A percentile compares a stretch with the other conserved stretches of the same genome.
phyloP scores from a whole-genome alignment of 1,140 invertebrate species.

The Drosophila repleta region DNA sequence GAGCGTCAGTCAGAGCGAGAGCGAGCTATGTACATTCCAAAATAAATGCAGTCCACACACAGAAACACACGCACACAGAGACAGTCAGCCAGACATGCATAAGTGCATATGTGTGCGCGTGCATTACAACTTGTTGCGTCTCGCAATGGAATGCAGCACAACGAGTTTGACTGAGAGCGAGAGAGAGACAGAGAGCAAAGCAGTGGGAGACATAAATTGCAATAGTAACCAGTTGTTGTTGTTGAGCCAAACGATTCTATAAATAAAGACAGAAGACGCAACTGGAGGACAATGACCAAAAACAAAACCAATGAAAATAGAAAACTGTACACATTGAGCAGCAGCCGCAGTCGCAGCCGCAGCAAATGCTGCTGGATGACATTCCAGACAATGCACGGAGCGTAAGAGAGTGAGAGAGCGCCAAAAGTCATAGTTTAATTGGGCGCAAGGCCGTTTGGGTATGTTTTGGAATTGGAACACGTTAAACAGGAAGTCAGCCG shows the following conservation, averaged over 20 bases:
- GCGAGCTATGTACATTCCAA: conserved; percentile 29
- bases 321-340: conserved; percentile 55
- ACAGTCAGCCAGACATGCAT: background rate
- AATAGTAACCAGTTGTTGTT: conserved; percentile 42
- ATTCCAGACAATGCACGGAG: conserved; percentile 33
- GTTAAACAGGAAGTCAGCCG: conserved; percentile 40
- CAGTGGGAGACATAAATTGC: conserved; percentile 47
- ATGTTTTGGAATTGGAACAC: conserved; percentile 54
- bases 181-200: conserved; percentile 22
- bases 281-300: conserved; percentile 65
- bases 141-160: conserved; percentile 64
- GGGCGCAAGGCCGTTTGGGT: conserved; percentile 60
- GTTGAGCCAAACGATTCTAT: conserved; percentile 47
- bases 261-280: conserved; percentile 60
- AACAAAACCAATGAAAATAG: conserved; percentile 41
- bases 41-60: conserved; percentile 34
- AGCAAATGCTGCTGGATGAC: conserved; percentile 38
- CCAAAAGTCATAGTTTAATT: conserved; percentile 41
- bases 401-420: background rate
- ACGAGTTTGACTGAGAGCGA: conserved; percentile 57
- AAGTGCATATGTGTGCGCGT: conserved; percentile 16
- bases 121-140: conserved; percentile 68
- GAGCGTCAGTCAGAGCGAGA: conserved; percentile 6
- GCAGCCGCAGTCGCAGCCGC: conserved; percentile 14
- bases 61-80: background rate